A percentile compares a stretch with the other conserved stretches of the same genome.
phyloP scores from a whole-genome alignment of 1,140 invertebrate species.

The Brachionus rubens region DNA sequence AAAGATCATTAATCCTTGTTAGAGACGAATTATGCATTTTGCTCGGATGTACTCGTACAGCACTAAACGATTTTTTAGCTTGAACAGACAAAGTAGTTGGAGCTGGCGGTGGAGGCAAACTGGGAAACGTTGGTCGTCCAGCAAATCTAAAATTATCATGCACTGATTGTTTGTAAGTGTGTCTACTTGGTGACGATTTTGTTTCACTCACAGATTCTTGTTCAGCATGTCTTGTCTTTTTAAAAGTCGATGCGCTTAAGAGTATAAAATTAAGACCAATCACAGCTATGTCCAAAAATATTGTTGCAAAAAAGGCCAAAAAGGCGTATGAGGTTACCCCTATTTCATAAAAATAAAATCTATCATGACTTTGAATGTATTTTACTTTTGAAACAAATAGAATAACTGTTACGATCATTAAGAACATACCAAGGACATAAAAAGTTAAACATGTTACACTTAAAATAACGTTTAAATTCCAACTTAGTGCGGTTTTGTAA shows the following conservation, averaged over 20 bases:
- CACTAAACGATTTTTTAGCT: background rate
- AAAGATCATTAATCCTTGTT: too few species aligned
- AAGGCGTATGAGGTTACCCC: background rate
- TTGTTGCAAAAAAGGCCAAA: background rate
- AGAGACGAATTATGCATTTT: too few species aligned
- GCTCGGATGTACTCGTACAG: too few species aligned
- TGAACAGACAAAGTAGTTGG: background rate
- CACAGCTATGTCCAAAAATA: background rate
- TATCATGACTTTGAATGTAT: background rate
- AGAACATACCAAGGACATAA: background rate
- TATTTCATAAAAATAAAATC: background rate
- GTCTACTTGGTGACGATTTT: background rate
- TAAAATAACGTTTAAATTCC: constrained; percentile 3
- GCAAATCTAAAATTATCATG: background rate
- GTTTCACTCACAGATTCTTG: background rate
- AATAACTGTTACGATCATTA: constrained; percentile 2
- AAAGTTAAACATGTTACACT: background rate
- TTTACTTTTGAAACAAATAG: constrained; percentile 11
- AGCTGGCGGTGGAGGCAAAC: background rate
- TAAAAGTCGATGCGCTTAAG: background rate
- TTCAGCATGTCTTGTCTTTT: background rate
- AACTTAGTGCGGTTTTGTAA: background rate
- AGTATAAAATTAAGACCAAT: background rate
- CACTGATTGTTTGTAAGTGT: background rate
- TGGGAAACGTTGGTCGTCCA: background rate